These are phyloP conservation scores for Scolopax rusticola DNA, from an alignment of 2,797 vertebrate species.

Conservation along the genomic window DNA sequence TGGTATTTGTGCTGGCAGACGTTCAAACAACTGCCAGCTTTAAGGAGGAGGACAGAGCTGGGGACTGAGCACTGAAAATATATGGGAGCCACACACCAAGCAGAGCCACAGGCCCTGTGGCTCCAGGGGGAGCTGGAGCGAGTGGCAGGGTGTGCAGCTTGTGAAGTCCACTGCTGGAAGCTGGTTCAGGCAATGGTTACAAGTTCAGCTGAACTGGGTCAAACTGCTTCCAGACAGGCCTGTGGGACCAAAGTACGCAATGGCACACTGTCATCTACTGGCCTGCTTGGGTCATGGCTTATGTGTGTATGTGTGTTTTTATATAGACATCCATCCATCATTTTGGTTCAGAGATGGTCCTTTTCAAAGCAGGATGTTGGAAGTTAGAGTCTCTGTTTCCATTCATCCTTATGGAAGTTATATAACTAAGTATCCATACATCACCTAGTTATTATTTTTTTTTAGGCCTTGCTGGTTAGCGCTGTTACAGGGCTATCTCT, in stretches of 20 bases:
- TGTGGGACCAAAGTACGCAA: neutral
- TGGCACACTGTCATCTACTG: neutral
- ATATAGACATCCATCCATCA: neutral
- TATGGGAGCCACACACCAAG: neutral
- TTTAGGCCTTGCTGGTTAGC: neutral
- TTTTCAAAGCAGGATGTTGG: neutral
- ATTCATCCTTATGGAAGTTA: neutral
- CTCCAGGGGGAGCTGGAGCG: neutral
- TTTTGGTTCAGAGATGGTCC: neutral
- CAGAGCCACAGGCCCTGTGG: neutral
- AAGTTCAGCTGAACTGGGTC: neutral
- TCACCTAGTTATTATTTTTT: neutral
- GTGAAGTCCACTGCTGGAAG: neutral
- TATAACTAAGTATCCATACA: neutral
- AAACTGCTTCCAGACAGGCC: neutral
- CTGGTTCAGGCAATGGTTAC: neutral
- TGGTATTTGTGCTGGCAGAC: conserved; percentile 32
- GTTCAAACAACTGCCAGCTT: conserved; percentile 6
- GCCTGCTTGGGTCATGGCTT: neutral
- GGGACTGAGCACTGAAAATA: neutral
- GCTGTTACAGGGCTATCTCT: neutral
- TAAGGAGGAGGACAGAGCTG: conserved; percentile 14
- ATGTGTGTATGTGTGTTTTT: accelerated
- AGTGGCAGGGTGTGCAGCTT: neutral
- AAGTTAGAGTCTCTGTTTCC: neutral